Percentiles rank a stretch among this genome's conserved stretches.
Conservation (phyloP, 1,140 invertebrate species). For the Zeugodacus cucurbitae region DNA sequence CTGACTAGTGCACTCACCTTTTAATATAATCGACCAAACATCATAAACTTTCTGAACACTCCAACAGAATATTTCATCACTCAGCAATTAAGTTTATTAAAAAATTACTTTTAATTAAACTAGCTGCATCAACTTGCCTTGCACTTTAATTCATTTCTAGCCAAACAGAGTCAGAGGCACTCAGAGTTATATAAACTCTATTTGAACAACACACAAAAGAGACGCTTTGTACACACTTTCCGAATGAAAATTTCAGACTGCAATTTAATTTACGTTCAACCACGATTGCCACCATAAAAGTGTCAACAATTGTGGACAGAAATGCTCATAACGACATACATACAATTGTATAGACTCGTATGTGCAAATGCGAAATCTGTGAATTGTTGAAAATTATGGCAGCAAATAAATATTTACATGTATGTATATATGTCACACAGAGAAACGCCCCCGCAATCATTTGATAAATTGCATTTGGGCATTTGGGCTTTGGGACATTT, state of each 20-base stretch:
- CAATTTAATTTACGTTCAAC: slow-evolving; percentile 20
- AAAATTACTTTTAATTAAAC: background rate
- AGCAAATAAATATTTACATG: background rate
- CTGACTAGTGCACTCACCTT: no score
- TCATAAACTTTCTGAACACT: background rate
- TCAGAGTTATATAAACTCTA: background rate
- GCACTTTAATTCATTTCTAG: background rate
- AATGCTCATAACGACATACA: background rate
- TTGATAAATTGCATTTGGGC: slow-evolving; percentile 23
- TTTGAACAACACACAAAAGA: background rate
- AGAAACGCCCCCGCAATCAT: background rate
- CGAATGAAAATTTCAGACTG: slow-evolving; percentile 21
- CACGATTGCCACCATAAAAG: background rate
- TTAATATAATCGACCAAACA: background rate
- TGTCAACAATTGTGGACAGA: background rate
- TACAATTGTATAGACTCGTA: background rate
- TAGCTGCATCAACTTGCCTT: background rate
- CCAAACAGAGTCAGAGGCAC: background rate
- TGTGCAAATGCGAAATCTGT: background rate
- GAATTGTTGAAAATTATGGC: background rate
- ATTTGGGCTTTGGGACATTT: background rate
- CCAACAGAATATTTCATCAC: background rate
- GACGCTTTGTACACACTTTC: background rate
- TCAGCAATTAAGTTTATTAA: background rate
- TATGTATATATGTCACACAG: background rate